Conservation (phyloP, 2,113 vertebrate genomes). For the Grammomys surdaster region DNA sequence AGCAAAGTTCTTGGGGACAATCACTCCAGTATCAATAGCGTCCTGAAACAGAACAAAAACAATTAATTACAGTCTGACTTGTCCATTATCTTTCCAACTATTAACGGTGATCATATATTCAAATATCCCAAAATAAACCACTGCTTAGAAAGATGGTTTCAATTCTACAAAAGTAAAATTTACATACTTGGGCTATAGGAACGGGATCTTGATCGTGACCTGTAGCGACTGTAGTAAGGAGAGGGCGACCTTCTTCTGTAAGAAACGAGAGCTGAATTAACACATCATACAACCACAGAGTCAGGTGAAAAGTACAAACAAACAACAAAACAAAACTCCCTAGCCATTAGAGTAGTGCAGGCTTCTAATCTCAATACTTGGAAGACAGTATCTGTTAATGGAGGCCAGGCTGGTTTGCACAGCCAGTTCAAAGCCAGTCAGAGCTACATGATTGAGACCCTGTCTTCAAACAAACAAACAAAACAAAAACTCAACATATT, state of each 20-base stretch:
- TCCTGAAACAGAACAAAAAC: slow-evolving; percentile 85
- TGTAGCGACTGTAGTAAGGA: slow-evolving; percentile 94
- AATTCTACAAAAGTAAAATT: slow-evolving; percentile 38
- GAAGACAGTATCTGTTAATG: not conserved
- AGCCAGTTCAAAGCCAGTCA: not conserved
- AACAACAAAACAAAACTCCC: not conserved
- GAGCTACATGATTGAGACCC: not conserved
- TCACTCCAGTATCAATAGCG: slow-evolving; percentile 86
- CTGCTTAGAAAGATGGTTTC: not conserved
- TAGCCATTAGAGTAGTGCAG: no score
- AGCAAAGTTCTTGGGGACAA: slow-evolving; percentile 74
- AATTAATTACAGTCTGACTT: slow-evolving; percentile 51
- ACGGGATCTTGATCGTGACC: slow-evolving; percentile 94
- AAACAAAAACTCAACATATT: not conserved
- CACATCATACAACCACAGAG: slow-evolving; percentile 20
- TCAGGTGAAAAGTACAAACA: not conserved
- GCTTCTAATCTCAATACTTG: not conserved
- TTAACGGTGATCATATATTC: not conserved
- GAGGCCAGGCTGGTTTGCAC: not conserved
- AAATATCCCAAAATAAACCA: slow-evolving; percentile 6
- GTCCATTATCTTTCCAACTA: not conserved
- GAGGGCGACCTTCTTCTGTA: slow-evolving; percentile 94
- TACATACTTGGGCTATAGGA: slow-evolving; percentile 96
- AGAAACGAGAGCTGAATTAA: slow-evolving; percentile 77
- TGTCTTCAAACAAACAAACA: not conserved